A percentile compares a stretch with the other conserved stretches of the same genome.
Conservation (phyloP, 2,888 invertebrate genomes). For the Hirtodrosophila duncani region DNA sequence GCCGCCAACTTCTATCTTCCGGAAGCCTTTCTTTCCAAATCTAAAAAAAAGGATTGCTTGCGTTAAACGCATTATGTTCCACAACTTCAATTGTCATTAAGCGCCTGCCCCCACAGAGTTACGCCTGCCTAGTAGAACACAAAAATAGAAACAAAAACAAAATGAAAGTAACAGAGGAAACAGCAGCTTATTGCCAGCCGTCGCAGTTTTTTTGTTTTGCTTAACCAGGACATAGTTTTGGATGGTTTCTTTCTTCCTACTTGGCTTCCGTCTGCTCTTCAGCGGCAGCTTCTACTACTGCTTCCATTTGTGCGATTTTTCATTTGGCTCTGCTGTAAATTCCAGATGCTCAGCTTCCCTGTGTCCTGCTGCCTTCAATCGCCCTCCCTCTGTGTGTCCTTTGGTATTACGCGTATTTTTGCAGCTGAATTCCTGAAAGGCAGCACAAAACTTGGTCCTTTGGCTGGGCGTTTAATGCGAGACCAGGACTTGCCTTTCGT, state of each 20-base stretch:
- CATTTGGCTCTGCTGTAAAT: conserved; percentile 62
- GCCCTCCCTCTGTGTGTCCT: neutral
- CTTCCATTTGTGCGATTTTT: conserved; percentile 52
- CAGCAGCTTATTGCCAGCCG: conserved; percentile 16
- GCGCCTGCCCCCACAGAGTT: conserved; percentile 23
- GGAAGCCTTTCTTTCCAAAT: no score
- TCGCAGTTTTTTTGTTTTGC: conserved; percentile 26
- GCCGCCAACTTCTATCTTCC: no score
- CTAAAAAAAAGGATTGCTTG: conserved; percentile 19
- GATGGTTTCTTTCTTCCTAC: neutral
- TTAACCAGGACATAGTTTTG: conserved; percentile 12
- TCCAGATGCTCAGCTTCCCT: conserved; percentile 52
- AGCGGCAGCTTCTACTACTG: neutral
- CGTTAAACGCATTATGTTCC: conserved; percentile 39
- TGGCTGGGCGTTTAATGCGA: conserved; percentile 63
- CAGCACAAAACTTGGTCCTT: conserved; percentile 63
- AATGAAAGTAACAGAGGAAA: neutral
- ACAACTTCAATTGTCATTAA: conserved; percentile 51
- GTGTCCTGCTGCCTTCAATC: neutral
- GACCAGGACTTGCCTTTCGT: conserved; percentile 24
- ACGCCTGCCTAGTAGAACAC: no score
- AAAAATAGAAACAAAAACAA: no score
- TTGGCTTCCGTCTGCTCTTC: neutral
- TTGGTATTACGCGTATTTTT: conserved; percentile 26
- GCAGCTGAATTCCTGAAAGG: conserved; percentile 24